Evolutionary conservation across 2,888 invertebrate genomes (phyloP).

Genomic region (Cerceris rybyensis): DNA sequence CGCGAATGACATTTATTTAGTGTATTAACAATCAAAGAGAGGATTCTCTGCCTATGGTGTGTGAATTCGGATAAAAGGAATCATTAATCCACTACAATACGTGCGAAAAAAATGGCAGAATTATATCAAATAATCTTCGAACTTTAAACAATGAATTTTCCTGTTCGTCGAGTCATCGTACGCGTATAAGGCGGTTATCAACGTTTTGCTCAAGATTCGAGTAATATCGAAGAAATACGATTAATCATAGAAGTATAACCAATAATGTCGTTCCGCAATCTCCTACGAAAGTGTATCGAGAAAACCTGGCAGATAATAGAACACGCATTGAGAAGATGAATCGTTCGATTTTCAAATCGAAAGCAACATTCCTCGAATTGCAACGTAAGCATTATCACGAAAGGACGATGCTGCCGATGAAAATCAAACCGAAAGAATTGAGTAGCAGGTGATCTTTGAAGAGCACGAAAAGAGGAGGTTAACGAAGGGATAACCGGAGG

Average conservation of each 20-base stretch:
- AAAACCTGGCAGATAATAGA: conserved; percentile 71
- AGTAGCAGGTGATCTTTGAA: conserved; percentile 46
- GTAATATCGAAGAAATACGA: not conserved
- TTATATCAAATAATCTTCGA: not conserved
- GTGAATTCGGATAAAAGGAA: not conserved
- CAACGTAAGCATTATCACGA: not conserved
- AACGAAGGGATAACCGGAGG: not conserved
- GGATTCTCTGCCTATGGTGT: not conserved
- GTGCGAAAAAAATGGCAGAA: not conserved
- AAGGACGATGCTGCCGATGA: not conserved
- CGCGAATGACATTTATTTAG: too few relatives aligned
- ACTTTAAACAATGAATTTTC: not conserved
- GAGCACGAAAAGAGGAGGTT: not conserved
- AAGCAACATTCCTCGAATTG: not conserved
- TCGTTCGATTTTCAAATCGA: conserved; percentile 8
- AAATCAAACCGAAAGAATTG: conserved; percentile 5
- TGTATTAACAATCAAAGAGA: not conserved
- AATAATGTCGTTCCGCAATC: conserved; percentile 72
- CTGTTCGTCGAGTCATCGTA: conserved; percentile 4
- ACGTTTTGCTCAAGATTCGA: conserved; percentile 20
- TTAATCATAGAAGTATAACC: not conserved
- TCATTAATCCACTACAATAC: conserved; percentile 16
- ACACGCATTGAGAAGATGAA: conserved; percentile 67
- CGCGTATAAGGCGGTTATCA: conserved; percentile 14
- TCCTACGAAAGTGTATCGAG: conserved; percentile 71